These are phyloP conservation scores for Phymanthus crucifer DNA, from an alignment of 92 coral and sea anemone species.

Conservation along the genomic window DNA sequence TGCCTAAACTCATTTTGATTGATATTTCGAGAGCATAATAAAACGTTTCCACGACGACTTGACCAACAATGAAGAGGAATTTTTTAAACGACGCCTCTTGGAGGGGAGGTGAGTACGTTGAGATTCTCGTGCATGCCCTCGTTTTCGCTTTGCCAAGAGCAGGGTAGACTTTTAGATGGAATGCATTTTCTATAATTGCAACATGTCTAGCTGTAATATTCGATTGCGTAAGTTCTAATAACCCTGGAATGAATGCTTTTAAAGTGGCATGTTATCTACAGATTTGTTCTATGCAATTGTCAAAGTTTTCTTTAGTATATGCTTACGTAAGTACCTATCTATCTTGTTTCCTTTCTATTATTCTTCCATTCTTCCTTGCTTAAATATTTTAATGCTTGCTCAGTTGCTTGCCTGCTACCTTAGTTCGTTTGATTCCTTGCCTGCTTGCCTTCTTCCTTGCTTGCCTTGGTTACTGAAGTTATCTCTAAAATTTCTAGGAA, in stretches of 20 bases:
- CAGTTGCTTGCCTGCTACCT: too few relatives aligned
- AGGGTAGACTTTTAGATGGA: slow-evolving; percentile 27
- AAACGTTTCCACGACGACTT: neutral
- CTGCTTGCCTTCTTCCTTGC: neutral
- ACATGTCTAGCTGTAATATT: neutral
- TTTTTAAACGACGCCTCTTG: slow-evolving; percentile 4
- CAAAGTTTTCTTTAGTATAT: neutral
- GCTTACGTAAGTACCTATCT: neutral
- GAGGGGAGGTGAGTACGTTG: slow-evolving; percentile 28
- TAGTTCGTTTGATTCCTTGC: neutral
- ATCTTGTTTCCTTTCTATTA: too few relatives aligned
- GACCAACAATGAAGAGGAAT: slow-evolving; percentile 21
- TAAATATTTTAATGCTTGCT: too few relatives aligned
- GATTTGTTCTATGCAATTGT: too few relatives aligned
- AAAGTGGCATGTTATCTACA: neutral
- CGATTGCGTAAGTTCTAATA: neutral
- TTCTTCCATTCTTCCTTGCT: too few relatives aligned
- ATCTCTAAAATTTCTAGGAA: neutral
- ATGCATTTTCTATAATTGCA: neutral
- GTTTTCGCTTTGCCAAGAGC: slow-evolving; percentile 27
- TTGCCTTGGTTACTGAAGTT: neutral
- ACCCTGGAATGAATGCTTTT: neutral
- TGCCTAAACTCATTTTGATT: neutral
- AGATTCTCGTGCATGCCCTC: slow-evolving; percentile 9
- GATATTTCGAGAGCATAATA: slow-evolving; percentile 16